phyloP scores from a whole-genome alignment of 2,113 vertebrate genomes.

The Pelmatolapia mariae region DNA sequence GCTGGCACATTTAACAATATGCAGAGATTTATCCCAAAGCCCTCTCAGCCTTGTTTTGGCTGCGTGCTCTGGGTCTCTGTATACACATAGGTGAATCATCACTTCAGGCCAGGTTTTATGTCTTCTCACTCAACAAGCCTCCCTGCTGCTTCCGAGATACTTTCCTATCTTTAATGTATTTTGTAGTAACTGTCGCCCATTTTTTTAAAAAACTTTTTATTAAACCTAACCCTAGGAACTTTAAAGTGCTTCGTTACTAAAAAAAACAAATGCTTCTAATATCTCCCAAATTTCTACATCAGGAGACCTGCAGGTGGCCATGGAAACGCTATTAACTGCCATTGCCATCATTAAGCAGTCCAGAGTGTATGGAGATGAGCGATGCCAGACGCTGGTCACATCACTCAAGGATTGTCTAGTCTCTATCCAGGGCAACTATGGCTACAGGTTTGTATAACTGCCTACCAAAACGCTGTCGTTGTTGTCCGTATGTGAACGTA shows the following conservation, averaged over 20 bases:
- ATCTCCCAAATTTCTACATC: neutral
- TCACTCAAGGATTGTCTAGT: slow-evolving; percentile 94
- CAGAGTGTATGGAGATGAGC: slow-evolving; percentile 84
- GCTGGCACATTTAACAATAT: neutral
- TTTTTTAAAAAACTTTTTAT: neutral
- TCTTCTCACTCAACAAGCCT: neutral
- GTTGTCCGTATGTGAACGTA: neutral
- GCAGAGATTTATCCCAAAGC: neutral
- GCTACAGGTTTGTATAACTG: slow-evolving; percentile 57
- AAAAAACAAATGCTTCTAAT: neutral
- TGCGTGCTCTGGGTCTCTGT: neutral
- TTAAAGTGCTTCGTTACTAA: neutral
- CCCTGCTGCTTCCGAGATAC: neutral
- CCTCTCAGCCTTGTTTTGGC: neutral
- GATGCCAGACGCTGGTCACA: slow-evolving; percentile 87
- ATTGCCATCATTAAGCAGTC: slow-evolving; percentile 96
- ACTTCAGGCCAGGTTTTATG: neutral
- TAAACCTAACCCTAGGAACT: neutral
- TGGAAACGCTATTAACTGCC: slow-evolving; percentile 91
- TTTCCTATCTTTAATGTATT: neutral
- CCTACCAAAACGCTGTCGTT: neutral
- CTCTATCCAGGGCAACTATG: slow-evolving; percentile 88
- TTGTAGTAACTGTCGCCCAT: neutral
- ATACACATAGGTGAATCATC: neutral
- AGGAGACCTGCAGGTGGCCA: slow-evolving; percentile 87